Base-by-base conservation (phyloP, 2,888 invertebrate species). In the Aethes cnicana region DNA sequence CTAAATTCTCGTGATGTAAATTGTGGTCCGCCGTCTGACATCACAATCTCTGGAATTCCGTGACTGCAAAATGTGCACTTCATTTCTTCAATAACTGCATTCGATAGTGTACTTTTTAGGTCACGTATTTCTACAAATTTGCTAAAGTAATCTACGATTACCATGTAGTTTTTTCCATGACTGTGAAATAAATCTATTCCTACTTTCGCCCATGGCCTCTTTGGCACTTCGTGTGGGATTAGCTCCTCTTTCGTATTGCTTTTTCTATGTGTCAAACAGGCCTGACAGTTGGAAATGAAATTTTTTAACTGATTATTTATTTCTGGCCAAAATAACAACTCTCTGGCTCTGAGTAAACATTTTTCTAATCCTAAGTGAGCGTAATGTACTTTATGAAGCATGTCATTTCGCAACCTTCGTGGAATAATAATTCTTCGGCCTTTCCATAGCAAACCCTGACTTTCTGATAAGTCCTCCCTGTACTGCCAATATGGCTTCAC, bases 351-450 rank as follows among this genome's bases (percentile, higher is more conserved):
- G 14, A 58, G 28, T 21, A 53, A 53, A 16, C 55, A 56, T 47
- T 59, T 63, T 32, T 58, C 61, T 2, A 57, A 7, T 1, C 62
- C 57, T 8, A 59, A 18, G 43, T 62, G 58, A n/a, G 59, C 55
- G n/a, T 48, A 16, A 37, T 62, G 62, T 17, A 54, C 41, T 18
- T 49, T 56, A n/a, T 49, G 35, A 23, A 63, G 36, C 56, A 61
- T 63, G 7, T 55, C 55, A 1, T 28, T 16, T 1, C 56, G 48
- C 41, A 58, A 33, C 9, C 25, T 28, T 35, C 49, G 54, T 5
- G 61, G 60, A 21, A 62, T 56, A 3, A 62, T 21, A 8, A 59
- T 53, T 14, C 44, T 46, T n/a, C 33, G 11, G 4, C 54, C 47
- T 41, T 59, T 59, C 57, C 58, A 59, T 16, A 62, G 28, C 7